These are phyloP conservation scores for Rhizoglyphus robini DNA, from an alignment of 1,140 invertebrate species.

Conservation along the genomic window DNA sequence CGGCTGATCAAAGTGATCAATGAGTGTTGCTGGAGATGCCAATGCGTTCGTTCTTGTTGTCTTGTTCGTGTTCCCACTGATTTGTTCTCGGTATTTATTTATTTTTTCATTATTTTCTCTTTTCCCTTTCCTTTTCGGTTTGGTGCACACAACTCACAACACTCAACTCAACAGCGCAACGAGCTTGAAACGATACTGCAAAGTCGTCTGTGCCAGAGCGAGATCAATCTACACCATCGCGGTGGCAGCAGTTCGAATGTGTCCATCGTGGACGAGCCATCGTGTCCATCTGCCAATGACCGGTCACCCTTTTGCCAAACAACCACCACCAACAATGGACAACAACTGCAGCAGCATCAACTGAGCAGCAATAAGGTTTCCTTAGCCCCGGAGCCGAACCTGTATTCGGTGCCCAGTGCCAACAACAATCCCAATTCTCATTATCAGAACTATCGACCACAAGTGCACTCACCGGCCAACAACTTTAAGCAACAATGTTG, in stretches of 20 bases:
- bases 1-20: too few species aligned
- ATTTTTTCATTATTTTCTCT: too few species aligned
- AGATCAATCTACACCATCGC: conserved; percentile 5
- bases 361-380: too few species aligned
- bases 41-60: too few species aligned
- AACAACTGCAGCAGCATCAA: neutral
- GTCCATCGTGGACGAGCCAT: neutral
- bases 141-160: too few species aligned
- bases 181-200: conserved; percentile 5
- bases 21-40: too few species aligned
- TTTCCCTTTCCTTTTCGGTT: too few species aligned
- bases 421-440: neutral
- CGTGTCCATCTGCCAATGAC: neutral
- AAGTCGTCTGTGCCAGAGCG: conserved; percentile 14
- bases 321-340: neutral
- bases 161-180: neutral
- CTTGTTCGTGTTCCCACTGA: too few species aligned
- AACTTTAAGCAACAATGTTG: neutral
- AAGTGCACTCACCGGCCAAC: neutral
- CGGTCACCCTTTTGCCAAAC: too few species aligned
- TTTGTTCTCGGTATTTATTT: too few species aligned
- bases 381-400: too few species aligned
- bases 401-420: neutral
- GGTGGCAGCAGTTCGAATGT: neutral
- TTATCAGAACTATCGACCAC: neutral